Conservation (phyloP, 2,888 invertebrate species). For the Harpalus rufipes region DNA sequence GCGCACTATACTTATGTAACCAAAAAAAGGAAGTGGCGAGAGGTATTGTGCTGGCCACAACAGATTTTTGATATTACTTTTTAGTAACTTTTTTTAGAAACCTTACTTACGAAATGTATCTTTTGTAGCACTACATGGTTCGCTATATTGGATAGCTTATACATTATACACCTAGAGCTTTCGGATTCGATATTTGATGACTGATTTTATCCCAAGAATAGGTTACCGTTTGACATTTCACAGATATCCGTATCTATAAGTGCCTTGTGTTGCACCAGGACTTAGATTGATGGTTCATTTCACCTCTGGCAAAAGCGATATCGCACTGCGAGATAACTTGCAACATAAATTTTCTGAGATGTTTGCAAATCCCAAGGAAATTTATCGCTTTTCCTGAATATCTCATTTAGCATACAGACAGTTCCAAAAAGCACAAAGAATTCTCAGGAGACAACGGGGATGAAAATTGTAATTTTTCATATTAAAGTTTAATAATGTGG, state of each 20-base stretch:
- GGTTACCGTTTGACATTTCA: neutral
- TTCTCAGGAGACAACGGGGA: neutral
- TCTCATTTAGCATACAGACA: conserved; percentile 1
- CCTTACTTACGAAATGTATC: too few species aligned
- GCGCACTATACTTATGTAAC: too few species aligned
- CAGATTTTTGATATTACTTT: too few species aligned
- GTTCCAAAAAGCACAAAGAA: neutral
- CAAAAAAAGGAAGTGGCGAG: too few species aligned
- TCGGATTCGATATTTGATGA: too few species aligned
- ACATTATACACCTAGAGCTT: too few species aligned
- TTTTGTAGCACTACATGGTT: too few species aligned
- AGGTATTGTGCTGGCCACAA: too few species aligned
- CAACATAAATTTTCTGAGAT: conserved; percentile 31
- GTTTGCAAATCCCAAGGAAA: conserved; percentile 10
- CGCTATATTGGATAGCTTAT: too few species aligned
- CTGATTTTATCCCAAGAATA: neutral
- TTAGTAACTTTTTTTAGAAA: too few species aligned
- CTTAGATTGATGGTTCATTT: neutral
- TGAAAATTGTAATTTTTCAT: neutral
- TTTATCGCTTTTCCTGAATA: conserved; percentile 15
- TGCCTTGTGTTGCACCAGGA: neutral
- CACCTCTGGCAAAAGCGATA: neutral
- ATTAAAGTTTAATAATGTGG: neutral
- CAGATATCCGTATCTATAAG: neutral
- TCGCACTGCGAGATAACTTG: conserved; percentile 1